A percentile compares a stretch with the other conserved stretches of the same genome.
phyloP scores from a whole-genome alignment of 1,140 invertebrate species.

The Hypsibius dujardini region DNA sequence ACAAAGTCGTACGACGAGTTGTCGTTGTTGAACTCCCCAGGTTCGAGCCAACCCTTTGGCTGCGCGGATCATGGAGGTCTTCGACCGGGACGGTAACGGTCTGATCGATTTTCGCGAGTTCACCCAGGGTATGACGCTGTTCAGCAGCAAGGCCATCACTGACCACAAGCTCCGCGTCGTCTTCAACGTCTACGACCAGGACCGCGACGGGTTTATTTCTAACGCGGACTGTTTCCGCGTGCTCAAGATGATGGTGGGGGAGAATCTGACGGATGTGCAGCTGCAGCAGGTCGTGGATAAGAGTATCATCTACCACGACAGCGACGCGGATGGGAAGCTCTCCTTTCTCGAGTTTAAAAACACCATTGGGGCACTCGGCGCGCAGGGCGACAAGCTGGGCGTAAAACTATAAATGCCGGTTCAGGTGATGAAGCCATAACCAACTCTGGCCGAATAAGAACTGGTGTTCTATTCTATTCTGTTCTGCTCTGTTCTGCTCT shows the following conservation, averaged over 20 bases:
- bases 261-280: constrained; percentile 6
- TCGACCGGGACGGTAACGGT: constrained; percentile 5
- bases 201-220: constrained; percentile 13
- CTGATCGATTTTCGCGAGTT: constrained; percentile 14
- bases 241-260: constrained; percentile 5
- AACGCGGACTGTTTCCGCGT: constrained; percentile 13
- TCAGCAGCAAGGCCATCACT: constrained; percentile 12
- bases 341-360: constrained; percentile 1
- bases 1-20: no score
- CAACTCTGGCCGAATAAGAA: no score
- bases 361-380: background rate
- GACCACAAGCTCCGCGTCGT: background rate
- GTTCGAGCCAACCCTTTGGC: constrained; percentile 16
- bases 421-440: no score
- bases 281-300: constrained; percentile 9
- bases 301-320: constrained; percentile 10
- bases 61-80: background rate
- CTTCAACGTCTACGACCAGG: constrained; percentile 5
- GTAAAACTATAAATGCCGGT: background rate
- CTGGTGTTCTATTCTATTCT: no score
- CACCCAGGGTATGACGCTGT: constrained; percentile 9
- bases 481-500: no score
- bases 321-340: background rate
- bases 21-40: background rate
- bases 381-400: background rate